A percentile compares a stretch with the other conserved stretches of the same genome.
Evolutionary conservation across 2,797 vertebrate genomes (phyloP).

Genomic region (Sebastes reedi): DNA sequence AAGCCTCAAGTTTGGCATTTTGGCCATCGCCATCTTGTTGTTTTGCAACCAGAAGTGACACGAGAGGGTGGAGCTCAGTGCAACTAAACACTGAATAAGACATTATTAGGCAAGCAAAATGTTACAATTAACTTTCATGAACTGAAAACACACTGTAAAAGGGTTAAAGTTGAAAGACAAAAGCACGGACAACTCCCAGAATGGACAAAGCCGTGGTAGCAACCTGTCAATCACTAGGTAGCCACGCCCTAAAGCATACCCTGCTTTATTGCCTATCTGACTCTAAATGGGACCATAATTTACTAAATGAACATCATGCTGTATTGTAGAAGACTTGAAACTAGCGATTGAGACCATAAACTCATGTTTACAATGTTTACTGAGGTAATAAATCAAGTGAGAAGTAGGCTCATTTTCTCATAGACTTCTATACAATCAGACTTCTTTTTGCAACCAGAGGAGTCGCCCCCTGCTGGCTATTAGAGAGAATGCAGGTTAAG

Average conservation of each 20-base stretch:
- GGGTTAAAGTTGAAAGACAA: accelerated
- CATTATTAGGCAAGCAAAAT: accelerated
- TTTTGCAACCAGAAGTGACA: neutral
- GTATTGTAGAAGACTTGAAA: too few species aligned
- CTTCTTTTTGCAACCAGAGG: neutral
- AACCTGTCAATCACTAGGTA: too few species aligned
- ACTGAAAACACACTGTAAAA: neutral
- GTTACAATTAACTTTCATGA: accelerated
- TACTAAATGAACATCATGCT: too few species aligned
- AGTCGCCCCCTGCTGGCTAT: neutral
- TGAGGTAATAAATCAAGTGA: neutral
- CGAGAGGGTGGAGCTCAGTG: accelerated
- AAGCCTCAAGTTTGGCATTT: neutral
- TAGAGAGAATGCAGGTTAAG: neutral
- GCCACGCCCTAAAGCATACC: too few species aligned
- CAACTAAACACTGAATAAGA: accelerated
- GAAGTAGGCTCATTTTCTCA: accelerated
- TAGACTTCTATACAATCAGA: neutral
- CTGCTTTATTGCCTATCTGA: accelerated
- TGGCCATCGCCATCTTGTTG: neutral
- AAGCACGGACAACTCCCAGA: too few species aligned
- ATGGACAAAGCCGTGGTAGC: too few species aligned
- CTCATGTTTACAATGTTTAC: neutral
- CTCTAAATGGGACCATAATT: too few species aligned
- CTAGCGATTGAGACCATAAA: too few species aligned